A percentile compares a stretch with the other conserved stretches of the same genome.
phyloP scores from a whole-genome alignment of 1,140 invertebrate species.

The Drosophila mauritiana region DNA sequence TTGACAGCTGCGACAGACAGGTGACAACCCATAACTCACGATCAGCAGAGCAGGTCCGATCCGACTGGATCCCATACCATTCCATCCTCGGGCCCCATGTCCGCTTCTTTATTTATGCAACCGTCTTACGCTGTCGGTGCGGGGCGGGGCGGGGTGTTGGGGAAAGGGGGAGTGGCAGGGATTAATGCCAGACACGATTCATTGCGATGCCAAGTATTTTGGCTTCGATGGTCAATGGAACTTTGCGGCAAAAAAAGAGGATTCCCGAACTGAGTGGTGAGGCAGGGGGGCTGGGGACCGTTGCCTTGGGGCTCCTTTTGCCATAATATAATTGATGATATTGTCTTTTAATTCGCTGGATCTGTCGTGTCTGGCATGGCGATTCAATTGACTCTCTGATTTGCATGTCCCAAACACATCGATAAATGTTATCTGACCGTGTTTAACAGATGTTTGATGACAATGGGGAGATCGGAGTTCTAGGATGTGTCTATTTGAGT shows the following conservation, averaged over 20 bases:
- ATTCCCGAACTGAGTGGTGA: conserved; percentile 16
- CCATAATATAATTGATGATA: conserved; percentile 84
- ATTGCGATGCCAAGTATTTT: conserved; percentile 54
- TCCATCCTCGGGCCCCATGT: conserved; percentile 40
- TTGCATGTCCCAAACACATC: conserved; percentile 40
- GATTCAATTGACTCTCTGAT: conserved; percentile 53
- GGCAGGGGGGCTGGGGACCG: not conserved
- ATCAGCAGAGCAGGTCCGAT: conserved; percentile 46
- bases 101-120: conserved; percentile 78
- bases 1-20: conserved; percentile 84
- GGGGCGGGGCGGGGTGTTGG: not conserved
- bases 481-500: not conserved
- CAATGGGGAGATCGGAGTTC: conserved; percentile 9
- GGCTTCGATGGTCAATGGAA: conserved; percentile 55
- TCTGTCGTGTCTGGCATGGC: conserved; percentile 57
- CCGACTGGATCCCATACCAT: conserved; percentile 24
- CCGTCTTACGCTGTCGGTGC: conserved; percentile 40
- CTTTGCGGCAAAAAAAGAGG: conserved; percentile 53
- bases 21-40: conserved; percentile 84
- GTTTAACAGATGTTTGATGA: conserved; percentile 44
- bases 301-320: conserved; percentile 49
- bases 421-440: conserved; percentile 35
- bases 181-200: conserved; percentile 71
- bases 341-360: conserved; percentile 84
- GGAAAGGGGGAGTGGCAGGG: conserved; percentile 23